A percentile compares a stretch with the other conserved stretches of the same genome.
These are phyloP conservation scores for Zenarchopterus dispar DNA, from an alignment of 2,797 vertebrate species.

Conservation along the genomic window DNA sequence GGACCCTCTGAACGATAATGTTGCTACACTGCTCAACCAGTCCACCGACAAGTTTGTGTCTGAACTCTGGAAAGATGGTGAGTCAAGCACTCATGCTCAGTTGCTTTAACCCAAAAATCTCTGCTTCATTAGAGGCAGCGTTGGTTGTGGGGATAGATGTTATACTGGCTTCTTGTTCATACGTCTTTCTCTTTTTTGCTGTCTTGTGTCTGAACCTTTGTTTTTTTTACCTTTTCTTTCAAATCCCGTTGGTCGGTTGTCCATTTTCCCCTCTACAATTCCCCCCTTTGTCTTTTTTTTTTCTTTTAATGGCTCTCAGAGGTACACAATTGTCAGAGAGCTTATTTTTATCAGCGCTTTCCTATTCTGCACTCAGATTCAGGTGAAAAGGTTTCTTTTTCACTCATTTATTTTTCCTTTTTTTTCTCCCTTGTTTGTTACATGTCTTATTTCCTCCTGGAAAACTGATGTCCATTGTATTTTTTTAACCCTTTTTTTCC, in stretches of 20 bases:
- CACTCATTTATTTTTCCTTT: conserved; percentile 26
- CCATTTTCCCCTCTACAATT: conserved; percentile 51
- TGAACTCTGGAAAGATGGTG: conserved; percentile 97
- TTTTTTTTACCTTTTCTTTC: conserved; percentile 44
- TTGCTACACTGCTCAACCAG: conserved; percentile 93
- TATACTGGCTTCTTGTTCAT: conserved; percentile 39
- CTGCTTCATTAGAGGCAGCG: neutral
- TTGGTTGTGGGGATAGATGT: conserved; percentile 20
- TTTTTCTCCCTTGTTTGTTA: conserved; percentile 45
- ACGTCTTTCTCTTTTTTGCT: conserved; percentile 47
- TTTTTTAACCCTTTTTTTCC: conserved; percentile 8
- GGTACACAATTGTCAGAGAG: conserved; percentile 93
- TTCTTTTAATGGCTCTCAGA: conserved; percentile 84
- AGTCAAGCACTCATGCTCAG: conserved; percentile 52
- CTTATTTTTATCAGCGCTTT: conserved; percentile 97
- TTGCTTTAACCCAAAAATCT: conserved; percentile 4
- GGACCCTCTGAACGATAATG: conserved; percentile 97
- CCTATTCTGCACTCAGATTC: conserved; percentile 95
- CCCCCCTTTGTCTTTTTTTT: conserved; percentile 60
- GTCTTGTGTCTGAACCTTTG: conserved; percentile 65
- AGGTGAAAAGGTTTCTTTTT: conserved; percentile 87
- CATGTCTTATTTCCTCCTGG: conserved; percentile 43
- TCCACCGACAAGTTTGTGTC: conserved; percentile 97
- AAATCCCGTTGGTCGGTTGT: conserved; percentile 35
- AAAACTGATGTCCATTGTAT: conserved; percentile 36